Conservation (phyloP, 2,797 vertebrate genomes). For the Simalia tracyae region DNA sequence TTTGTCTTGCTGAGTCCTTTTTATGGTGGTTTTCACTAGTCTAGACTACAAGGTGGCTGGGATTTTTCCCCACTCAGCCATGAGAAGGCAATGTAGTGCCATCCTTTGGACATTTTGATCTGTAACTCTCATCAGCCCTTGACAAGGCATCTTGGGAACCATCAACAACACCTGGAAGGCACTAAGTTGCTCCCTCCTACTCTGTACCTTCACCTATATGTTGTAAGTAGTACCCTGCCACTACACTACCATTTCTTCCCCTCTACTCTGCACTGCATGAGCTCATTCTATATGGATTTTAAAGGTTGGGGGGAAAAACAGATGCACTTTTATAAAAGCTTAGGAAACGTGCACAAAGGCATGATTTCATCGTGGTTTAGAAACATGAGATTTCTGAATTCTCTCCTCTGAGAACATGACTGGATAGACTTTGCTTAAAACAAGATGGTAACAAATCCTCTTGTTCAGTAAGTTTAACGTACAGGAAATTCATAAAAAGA, state of each 20-base stretch:
- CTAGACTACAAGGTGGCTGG: background rate
- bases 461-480: constrained; percentile 26
- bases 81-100: background rate
- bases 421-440: background rate
- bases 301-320: background rate
- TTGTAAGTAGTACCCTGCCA: too few species aligned
- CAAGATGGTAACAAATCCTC: background rate
- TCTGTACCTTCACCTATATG: background rate
- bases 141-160: background rate
- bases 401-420: background rate
- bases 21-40: background rate
- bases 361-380: background rate
- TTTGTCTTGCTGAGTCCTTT: background rate
- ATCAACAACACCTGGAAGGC: background rate
- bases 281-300: background rate
- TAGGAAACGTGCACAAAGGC: background rate
- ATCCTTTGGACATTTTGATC: background rate
- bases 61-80: background rate
- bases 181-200: background rate
- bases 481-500: constrained; percentile 9
- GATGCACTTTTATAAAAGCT: background rate
- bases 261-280: background rate
- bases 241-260: background rate
- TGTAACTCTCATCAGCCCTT: background rate
- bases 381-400: background rate